Evolutionary conservation across 2,888 invertebrate genomes (phyloP).

Genomic region (Rhyacophila evoluta): DNA sequence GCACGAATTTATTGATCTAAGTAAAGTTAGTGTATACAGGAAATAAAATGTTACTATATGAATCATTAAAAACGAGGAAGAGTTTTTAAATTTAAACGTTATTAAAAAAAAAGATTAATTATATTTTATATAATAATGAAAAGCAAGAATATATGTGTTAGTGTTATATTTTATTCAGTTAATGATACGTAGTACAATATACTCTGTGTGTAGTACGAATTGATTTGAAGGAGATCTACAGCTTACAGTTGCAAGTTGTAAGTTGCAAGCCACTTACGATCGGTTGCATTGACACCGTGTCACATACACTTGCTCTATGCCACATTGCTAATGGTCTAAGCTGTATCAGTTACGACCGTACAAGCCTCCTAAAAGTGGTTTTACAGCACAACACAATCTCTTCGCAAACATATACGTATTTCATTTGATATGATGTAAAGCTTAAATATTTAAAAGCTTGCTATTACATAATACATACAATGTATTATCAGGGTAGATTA

Average conservation of each 20-base stretch:
- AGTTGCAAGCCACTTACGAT: conserved; percentile 4
- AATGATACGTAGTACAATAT: neutral
- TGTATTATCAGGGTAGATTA: no score
- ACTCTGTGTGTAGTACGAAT: neutral
- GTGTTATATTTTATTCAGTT: neutral
- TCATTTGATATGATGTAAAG: no score
- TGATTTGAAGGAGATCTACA: neutral
- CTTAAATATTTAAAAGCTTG: no score
- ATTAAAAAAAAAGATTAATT: no score
- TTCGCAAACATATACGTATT: no score
- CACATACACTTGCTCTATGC: neutral
- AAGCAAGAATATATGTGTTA: neutral
- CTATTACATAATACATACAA: no score
- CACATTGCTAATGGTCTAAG: neutral
- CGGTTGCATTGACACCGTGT: conserved; percentile 1
- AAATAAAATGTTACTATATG: no score
- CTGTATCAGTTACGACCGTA: neutral
- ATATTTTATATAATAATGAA: neutral
- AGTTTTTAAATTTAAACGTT: no score
- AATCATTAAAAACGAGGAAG: no score
- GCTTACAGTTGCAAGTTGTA: neutral
- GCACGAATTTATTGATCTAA: no score
- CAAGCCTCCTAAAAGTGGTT: neutral
- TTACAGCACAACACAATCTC: neutral
- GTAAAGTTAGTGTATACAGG: no score